These are phyloP conservation scores for Austrofundulus limnaeus DNA, from an alignment of 2,113 vertebrate genomes.

Conservation along the genomic window DNA sequence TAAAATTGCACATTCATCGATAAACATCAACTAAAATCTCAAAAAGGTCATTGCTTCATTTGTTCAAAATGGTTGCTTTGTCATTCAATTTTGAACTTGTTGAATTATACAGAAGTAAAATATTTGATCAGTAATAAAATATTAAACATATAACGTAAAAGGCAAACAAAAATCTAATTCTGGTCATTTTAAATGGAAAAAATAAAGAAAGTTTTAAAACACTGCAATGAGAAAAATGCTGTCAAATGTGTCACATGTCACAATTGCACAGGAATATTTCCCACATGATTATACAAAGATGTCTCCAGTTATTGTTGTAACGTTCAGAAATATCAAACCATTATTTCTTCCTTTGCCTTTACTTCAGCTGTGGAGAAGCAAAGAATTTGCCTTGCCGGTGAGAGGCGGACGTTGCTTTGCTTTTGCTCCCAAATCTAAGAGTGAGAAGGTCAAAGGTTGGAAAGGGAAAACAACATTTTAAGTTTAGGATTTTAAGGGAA, in stretches of 20 bases:
- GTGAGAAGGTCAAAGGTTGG: neutral
- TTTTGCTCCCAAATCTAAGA: constrained; percentile 87
- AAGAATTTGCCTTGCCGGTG: constrained; percentile 85
- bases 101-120: too few relatives aligned
- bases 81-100: too few relatives aligned
- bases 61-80: too few relatives aligned
- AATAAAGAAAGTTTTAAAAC: constrained; percentile 8
- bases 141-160: too few relatives aligned
- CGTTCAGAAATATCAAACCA: neutral
- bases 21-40: too few relatives aligned
- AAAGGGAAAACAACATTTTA: neutral
- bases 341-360: constrained; percentile 36
- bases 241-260: neutral
- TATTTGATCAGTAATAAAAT: too few relatives aligned
- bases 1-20: too few relatives aligned
- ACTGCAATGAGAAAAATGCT: neutral
- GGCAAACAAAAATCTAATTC: too few relatives aligned
- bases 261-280: constrained; percentile 49
- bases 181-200: neutral
- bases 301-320: constrained; percentile 30
- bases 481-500: neutral
- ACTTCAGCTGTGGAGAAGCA: constrained; percentile 88
- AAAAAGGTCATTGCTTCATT: too few relatives aligned
- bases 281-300: constrained; percentile 36
- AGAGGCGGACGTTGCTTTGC: constrained; percentile 79